These are phyloP conservation scores for Akabosia matsudoensis DNA, from an alignment of 1,140 invertebrate species.

Conservation along the genomic window DNA sequence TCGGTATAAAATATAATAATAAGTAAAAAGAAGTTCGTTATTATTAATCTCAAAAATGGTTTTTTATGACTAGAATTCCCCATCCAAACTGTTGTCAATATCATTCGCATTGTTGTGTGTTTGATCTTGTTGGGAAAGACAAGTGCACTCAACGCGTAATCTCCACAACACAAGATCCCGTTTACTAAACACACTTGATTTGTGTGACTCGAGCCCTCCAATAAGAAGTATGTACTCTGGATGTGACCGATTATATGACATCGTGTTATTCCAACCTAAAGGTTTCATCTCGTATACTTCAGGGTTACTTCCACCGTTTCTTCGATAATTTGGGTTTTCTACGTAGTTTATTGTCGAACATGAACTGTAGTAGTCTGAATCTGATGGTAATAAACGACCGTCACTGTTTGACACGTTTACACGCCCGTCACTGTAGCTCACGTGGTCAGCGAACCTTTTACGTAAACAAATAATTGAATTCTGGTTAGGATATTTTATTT, in stretches of 20 bases:
- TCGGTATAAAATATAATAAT: neutral
- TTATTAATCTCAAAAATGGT: neutral
- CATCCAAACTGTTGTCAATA: neutral
- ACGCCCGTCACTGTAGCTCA: no score
- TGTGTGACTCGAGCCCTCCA: neutral
- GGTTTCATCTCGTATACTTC: slow-evolving; percentile 1
- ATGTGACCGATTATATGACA: neutral
- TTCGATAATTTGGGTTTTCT: slow-evolving; percentile 5
- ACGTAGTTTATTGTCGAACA: neutral
- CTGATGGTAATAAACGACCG: no score
- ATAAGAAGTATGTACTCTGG: slow-evolving; percentile 1
- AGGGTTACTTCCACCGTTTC: neutral
- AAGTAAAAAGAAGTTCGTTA: neutral
- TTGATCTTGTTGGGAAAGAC: no score
- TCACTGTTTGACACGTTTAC: no score
- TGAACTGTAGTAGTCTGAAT: neutral
- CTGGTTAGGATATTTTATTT: no score
- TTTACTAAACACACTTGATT: neutral
- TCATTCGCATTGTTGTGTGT: neutral
- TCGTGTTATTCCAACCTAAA: neutral
- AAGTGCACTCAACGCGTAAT: neutral
- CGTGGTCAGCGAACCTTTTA: no score
- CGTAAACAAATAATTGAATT: no score
- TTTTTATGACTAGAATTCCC: no score
- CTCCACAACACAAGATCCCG: neutral